Base-by-base conservation (phyloP, 37 sponge, comb jelly and placozoan genomes). In the Mnemiopsis leidyi region DNA sequence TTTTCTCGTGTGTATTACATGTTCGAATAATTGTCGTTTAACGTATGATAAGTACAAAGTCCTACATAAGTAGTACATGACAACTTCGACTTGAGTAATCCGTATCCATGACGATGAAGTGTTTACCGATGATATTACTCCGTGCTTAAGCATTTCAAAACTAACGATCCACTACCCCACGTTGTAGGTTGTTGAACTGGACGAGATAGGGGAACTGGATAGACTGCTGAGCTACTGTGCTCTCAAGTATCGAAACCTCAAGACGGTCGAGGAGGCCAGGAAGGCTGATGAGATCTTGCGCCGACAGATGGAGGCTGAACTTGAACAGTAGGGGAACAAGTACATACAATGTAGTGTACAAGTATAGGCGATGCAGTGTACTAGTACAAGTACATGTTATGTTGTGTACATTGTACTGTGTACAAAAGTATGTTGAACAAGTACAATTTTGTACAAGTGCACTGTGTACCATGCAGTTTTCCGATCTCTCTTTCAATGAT, bases 191-290 rank as follows among this genome's bases (percentile, higher is more conserved):
- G 35, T 32, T 28, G 90, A 85, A 23, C 25, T 85, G 23, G 90
- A 85, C 29, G 90, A 85, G 90, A 85, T 40, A 9, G 90, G 90
- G 31, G 90, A 85, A 30, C 90, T 85, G 67, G 90, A 85, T 28
- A 9, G 90, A 13, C 90, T 85, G 25, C 90, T 85, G 48, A 85
- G 90, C 39, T 85, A 85, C 90, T 85, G 90, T 85, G 90, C 90
- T 20, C 90, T 85, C 61, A 85, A 85, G 35, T 85, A 85, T 29
- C 40, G 90, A 1, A 85, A 85, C 35, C 90, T 85, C 28, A 38
- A 85, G 61, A 85, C 90, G 30, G 48, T 85, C 7, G 90, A 85
- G 90, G 90, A 85, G 48, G 90, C 90, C 1, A 85, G 90, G 90
- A 85, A 40, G 25, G 90, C 61, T n/a, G 90, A 85, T 21, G 61